Evolutionary conservation across 1,140 invertebrate species (phyloP).

Genomic region (Drosophila sechellia): DNA sequence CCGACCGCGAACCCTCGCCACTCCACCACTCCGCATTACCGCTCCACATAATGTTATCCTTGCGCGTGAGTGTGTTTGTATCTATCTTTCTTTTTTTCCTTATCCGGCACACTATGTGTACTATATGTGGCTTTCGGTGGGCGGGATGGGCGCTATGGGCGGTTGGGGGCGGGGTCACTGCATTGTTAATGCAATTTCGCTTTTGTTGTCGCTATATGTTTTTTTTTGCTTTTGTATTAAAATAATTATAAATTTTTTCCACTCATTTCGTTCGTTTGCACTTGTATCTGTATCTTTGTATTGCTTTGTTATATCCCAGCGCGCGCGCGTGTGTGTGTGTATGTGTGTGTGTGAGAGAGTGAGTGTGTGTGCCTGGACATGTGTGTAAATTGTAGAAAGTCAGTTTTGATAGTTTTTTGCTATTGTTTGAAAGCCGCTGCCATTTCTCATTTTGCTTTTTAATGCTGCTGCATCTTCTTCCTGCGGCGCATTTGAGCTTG

Average conservation of each 20-base stretch:
- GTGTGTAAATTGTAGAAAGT: constrained; percentile 76
- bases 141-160: too few relatives aligned
- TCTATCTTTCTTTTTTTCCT: constrained; percentile 10
- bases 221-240: constrained; percentile 77
- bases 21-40: not conserved
- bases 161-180: constrained; percentile 25
- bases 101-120: not conserved
- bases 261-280: constrained; percentile 61
- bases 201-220: constrained; percentile 65
- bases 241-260: constrained; percentile 79
- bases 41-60: constrained; percentile 18
- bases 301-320: constrained; percentile 14
- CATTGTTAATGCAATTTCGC: constrained; percentile 80
- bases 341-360: constrained; percentile 20
- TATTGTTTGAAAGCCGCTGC: constrained; percentile 57
- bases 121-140: constrained; percentile 31
- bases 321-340: constrained; percentile 19
- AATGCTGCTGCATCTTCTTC: constrained; percentile 10
- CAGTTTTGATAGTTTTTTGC: constrained; percentile 79
- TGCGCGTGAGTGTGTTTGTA: constrained; percentile 13
- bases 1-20: too few relatives aligned
- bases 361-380: constrained; percentile 33
- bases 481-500: constrained; percentile 57
- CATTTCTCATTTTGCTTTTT: constrained; percentile 42
- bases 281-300: constrained; percentile 46